Evolutionary conservation across 2,113 vertebrate species (phyloP), one percentile per base, ranked within the genome.

Genomic region (Salvator merianae): DNA sequence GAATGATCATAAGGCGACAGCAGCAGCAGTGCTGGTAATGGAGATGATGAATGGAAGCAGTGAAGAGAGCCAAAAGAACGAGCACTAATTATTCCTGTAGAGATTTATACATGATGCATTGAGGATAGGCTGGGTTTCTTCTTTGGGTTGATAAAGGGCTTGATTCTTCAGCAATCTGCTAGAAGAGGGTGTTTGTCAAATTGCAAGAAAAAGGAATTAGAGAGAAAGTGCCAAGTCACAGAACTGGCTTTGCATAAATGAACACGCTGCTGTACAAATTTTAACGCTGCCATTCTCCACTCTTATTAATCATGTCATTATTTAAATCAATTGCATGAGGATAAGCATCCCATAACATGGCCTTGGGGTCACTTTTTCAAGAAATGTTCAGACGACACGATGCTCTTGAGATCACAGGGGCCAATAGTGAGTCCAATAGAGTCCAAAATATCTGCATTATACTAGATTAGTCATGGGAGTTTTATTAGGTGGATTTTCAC

Each of bases 161-260:
- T 90, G 47, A 78, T 7, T 71, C 76, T 69, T 32, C 73, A 71
- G 62, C 79, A 55, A 0, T 0, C 32, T 80, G 24, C 3, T 72
- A 63, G 28, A 88, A 66, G 32, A 20, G 59, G 26, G 1, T 62
- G 55, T 4, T 1, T 55, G 83, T 40, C 1, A 20, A 74, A 72
- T 47, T 63, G 43, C 79, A 86, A 83, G 79, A 55, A 55, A 59
- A 92, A 81, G 30, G 88, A 87, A 85, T 30, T 83, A 72, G 81
- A 90, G 83, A 75, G 65, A 53, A 18, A 80, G 81, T 36, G 47
- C 75, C 43, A 89, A 72, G 63, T 68, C 74, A 74, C 32, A n/a
- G 53, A 38, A 59, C 47, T 65, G 55, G 38, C 38, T 63, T 72
- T 63, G 38, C 53, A 63, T 79, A 63, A 78, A 79, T 72, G 40